Evolutionary conservation across 2,888 invertebrate species (phyloP).

Genomic region (Macrosoma leucophasiata): DNA sequence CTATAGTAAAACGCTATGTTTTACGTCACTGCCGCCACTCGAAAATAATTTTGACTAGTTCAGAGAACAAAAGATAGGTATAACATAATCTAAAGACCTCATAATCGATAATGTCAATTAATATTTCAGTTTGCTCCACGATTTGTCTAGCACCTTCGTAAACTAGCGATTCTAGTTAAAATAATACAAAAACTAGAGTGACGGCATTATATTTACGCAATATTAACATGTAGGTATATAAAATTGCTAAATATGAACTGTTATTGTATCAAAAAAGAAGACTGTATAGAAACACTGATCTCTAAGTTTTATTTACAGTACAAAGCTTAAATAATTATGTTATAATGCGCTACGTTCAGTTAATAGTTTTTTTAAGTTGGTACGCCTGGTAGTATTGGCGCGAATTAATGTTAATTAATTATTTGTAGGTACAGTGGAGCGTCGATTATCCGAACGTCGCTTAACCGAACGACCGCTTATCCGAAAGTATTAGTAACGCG

Average conservation of each 20-base stretch:
- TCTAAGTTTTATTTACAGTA: slow-evolving; percentile 64
- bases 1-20: slow-evolving; percentile 33
- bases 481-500: too few species aligned
- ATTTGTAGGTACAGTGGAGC: slow-evolving; percentile 13
- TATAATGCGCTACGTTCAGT: slow-evolving; percentile 46
- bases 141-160: slow-evolving; percentile 54
- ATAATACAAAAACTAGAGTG: slow-evolving; percentile 29
- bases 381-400: too few species aligned
- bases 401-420: slow-evolving; percentile 20
- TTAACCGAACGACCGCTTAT: too few species aligned
- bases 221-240: slow-evolving; percentile 47
- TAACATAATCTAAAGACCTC: slow-evolving; percentile 22
- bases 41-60: slow-evolving; percentile 68
- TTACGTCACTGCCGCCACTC: slow-evolving; percentile 46
- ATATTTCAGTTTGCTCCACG: slow-evolving; percentile 16
- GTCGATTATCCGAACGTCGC: too few species aligned
- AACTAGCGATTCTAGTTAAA: slow-evolving; percentile 26
- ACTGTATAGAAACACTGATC: slow-evolving; percentile 61
- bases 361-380: slow-evolving; percentile 23
- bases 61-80: slow-evolving; percentile 38
- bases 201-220: slow-evolving; percentile 29
- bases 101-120: slow-evolving; percentile 14
- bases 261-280: slow-evolving; percentile 60
- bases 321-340: slow-evolving; percentile 53
- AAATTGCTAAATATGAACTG: slow-evolving; percentile 56